Evolutionary conservation across 2,888 invertebrate genomes (phyloP), one percentile per base, ranked within the genome.

Genomic region (Cryptus armator): DNA sequence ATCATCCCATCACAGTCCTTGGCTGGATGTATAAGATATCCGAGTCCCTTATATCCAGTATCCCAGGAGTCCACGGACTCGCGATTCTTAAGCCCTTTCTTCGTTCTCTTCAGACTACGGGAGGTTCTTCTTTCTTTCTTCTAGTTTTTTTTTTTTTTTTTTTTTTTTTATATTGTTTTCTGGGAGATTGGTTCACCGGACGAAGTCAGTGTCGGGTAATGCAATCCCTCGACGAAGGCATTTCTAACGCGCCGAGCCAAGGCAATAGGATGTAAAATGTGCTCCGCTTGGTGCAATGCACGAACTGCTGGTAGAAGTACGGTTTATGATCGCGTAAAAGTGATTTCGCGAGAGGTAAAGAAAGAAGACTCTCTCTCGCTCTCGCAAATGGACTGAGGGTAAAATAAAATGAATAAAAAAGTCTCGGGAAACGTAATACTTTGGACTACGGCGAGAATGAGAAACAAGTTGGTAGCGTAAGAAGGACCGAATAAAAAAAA

Each of bases 171-270:
- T 75, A 89, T 90, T 89, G 88, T 91, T 89, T 88, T 83, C 82
- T 75, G 86, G 68, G 87, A 89, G 89, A 91, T 91, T 89, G 89
- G 87, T 81, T 90, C 85, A 81, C 84, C 70, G 81, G 87, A 72
- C 84, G 64, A 32, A 67, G 74, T 43, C 32, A 44, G 72, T 67
- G 71, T 75, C 62, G 80, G 51, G 67, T 83, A 72, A 85, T 66
- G 68, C 86, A 72, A 87, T 83, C 79, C 81, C 62, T 79, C 80
- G 82, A 76, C 76, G 82, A 72, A 76, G 62, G 67, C 76, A 81
- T 83, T 77, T 64, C 81, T 86, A 85, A 83, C 83, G 68, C 66
- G 68, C 72, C 56, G 59, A 29, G 14, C 46, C 67, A 59, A 37
- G 37, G 59, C 48, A n/a, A 48, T 64, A n/a, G 78, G 66, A 81